A percentile compares a stretch with the other conserved stretches of the same genome.
phyloP scores from a whole-genome alignment of 2,888 invertebrate genomes.

The Nomada fucata region DNA sequence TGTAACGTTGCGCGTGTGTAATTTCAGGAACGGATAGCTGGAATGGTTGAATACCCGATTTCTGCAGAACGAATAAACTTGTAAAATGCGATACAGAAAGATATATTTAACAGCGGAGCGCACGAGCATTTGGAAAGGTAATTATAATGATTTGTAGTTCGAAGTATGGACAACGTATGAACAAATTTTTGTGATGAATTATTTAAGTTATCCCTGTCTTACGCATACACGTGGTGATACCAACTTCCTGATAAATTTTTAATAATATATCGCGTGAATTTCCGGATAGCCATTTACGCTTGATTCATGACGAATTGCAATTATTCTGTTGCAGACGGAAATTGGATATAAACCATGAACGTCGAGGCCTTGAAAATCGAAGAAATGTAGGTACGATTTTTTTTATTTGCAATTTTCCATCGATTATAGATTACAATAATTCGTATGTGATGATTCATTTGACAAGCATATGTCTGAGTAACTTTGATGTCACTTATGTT shows the following conservation, averaged over 20 bases:
- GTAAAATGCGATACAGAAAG: too few relatives aligned
- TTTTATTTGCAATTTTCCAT: neutral
- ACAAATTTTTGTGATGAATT: constrained; percentile 69
- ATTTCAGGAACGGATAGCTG: constrained; percentile 16
- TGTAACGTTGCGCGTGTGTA: neutral
- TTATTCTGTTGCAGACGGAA: constrained; percentile 17
- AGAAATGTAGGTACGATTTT: neutral
- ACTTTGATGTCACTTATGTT: constrained; percentile 70
- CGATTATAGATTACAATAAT: neutral
- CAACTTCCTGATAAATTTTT: constrained; percentile 69
- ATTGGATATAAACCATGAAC: neutral
- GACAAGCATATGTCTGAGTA: constrained; percentile 82
- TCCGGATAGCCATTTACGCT: too few relatives aligned
- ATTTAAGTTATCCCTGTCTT: constrained; percentile 82
- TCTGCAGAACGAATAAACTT: neutral
- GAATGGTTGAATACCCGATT: constrained; percentile 14
- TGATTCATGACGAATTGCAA: neutral
- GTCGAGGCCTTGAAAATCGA: neutral
- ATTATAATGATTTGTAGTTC: neutral
- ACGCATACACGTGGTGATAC: constrained; percentile 76
- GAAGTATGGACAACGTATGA: neutral
- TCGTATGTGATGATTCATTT: constrained; percentile 73
- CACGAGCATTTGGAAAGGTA: constrained; percentile 1
- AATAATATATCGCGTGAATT: neutral
- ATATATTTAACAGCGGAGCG: neutral